phyloP scores from a whole-genome alignment of 2,113 vertebrate species.

The Dasypus novemcinctus region DNA sequence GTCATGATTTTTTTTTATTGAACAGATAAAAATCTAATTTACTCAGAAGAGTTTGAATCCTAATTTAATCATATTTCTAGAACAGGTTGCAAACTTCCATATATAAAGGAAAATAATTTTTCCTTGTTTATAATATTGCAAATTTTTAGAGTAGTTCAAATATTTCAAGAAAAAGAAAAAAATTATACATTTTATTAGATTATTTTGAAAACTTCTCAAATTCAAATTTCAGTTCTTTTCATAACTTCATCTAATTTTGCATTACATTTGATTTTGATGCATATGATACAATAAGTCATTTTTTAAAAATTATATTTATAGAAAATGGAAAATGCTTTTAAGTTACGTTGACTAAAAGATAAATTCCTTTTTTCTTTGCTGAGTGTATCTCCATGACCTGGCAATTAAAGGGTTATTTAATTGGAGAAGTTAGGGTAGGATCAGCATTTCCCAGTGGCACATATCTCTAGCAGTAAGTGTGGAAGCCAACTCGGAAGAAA shows the following conservation, averaged over 20 bases:
- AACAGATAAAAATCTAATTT: not conserved
- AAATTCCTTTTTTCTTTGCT: not conserved
- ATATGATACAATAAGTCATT: not conserved
- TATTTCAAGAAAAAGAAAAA: not conserved
- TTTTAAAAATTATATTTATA: not conserved
- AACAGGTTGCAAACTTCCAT: not conserved
- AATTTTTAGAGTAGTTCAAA: not conserved
- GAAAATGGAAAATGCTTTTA: not conserved
- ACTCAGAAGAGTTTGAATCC: not conserved
- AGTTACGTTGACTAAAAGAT: not conserved
- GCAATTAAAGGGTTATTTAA: constrained; percentile 85
- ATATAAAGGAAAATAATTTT: not conserved
- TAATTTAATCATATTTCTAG: not conserved
- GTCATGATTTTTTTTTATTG: not conserved
- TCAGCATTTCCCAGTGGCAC: constrained; percentile 84
- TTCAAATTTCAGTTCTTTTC: not conserved
- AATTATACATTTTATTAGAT: not conserved
- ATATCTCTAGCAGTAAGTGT: constrained; percentile 86
- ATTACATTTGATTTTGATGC: not conserved
- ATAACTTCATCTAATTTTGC: not conserved
- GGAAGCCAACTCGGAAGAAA: constrained; percentile 87
- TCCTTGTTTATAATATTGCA: not conserved
- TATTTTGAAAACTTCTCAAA: not conserved
- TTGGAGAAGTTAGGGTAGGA: constrained; percentile 79
- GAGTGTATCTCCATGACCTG: constrained; percentile 5